phyloP scores from a whole-genome alignment of 2,888 invertebrate species.

The Anaspis maculata region DNA sequence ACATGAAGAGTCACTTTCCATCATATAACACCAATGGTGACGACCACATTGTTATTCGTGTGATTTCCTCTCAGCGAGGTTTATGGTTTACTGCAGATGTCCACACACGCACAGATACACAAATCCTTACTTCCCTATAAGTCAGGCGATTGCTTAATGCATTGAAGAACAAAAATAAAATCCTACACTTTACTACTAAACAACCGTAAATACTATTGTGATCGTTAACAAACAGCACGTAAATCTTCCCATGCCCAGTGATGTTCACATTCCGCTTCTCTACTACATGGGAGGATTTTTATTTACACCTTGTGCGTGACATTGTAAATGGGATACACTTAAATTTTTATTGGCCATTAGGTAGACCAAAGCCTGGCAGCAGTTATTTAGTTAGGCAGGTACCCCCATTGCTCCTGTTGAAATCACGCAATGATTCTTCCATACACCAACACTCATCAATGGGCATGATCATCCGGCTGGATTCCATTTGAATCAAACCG shows the following conservation, averaged over 20 bases:
- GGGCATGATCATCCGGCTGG: too few species aligned
- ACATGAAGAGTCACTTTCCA: too few species aligned
- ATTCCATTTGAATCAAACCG: too few species aligned
- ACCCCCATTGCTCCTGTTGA: too few species aligned
- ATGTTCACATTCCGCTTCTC: constrained; percentile 10
- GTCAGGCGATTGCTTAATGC: not conserved
- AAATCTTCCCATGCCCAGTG: constrained; percentile 11
- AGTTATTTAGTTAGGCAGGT: too few species aligned
- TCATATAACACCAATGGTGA: too few species aligned
- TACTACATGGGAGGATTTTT: constrained; percentile 10
- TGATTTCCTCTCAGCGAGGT: too few species aligned
- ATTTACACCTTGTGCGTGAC: constrained; percentile 19
- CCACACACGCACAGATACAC: not conserved
- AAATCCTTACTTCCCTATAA: not conserved
- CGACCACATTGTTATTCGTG: too few species aligned
- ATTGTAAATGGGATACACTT: constrained; percentile 19
- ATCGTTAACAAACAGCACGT: constrained; percentile 14
- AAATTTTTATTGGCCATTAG: constrained; percentile 19
- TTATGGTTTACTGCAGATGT: not conserved
- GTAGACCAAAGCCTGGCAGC: too few species aligned
- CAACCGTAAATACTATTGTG: constrained; percentile 15
- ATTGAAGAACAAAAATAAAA: constrained; percentile 3
- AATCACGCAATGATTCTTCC: too few species aligned
- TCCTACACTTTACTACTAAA: constrained; percentile 13
- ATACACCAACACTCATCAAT: too few species aligned